Percentiles rank a stretch among this genome's conserved stretches.
phyloP scores from a whole-genome alignment of 2,888 invertebrate species.

The Agrotis clavis region DNA sequence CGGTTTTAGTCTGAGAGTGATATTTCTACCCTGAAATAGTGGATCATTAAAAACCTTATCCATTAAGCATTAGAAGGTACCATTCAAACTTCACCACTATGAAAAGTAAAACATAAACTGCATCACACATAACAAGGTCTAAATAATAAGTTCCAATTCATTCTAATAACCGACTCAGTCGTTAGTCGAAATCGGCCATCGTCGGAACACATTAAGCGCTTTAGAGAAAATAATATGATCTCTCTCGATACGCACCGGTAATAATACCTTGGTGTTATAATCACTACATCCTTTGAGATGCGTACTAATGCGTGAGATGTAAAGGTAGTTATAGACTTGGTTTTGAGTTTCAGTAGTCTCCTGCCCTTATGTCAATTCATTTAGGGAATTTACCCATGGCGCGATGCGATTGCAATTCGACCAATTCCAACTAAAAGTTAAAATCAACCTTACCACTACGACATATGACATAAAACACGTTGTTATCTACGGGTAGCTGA shows the following conservation, averaged over 20 bases:
- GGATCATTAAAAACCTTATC: neutral
- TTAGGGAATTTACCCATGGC: no score
- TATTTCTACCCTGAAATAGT: no score
- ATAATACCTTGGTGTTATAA: constrained; percentile 60
- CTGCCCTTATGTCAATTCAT: no score
- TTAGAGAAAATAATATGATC: constrained; percentile 68
- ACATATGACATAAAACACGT: no score
- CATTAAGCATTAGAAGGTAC: neutral
- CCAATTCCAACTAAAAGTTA: no score
- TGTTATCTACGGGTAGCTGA: no score
- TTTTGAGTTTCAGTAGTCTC: neutral
- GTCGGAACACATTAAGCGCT: constrained; percentile 53
- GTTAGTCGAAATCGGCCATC: constrained; percentile 45
- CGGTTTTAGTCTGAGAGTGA: no score
- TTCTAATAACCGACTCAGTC: constrained; percentile 37
- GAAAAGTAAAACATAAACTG: constrained; percentile 14
- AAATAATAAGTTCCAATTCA: constrained; percentile 48
- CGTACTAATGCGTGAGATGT: constrained; percentile 42
- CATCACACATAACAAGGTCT: constrained; percentile 26
- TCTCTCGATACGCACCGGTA: constrained; percentile 59
- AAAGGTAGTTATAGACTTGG: constrained; percentile 37
- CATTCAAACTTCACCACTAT: neutral
- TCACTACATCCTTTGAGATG: constrained; percentile 57
- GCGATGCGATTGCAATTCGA: no score
- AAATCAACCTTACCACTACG: no score